Evolutionary conservation across 2,888 invertebrate species (phyloP).

Genomic region (Cordilura impudica): DNA sequence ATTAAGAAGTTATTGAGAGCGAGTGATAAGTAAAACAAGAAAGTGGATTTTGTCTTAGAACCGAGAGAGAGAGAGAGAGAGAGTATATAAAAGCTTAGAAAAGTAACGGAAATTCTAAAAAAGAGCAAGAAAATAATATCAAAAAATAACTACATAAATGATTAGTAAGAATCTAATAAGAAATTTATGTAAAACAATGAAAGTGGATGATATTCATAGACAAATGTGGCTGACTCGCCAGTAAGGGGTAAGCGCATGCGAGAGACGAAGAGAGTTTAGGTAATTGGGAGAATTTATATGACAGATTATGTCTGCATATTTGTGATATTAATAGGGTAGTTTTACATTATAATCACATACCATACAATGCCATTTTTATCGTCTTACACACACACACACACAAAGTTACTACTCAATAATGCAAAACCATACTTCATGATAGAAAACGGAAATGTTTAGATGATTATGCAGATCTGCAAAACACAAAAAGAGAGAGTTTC

Average conservation of each 20-base stretch:
- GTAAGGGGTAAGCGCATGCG: constrained; percentile 40
- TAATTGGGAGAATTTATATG: not conserved
- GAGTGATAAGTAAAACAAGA: not conserved
- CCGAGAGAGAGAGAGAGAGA: constrained; percentile 22
- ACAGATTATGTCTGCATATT: constrained; percentile 3
- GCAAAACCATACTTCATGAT: constrained; percentile 38
- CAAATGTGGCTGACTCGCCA: not conserved
- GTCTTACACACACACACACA: not conserved
- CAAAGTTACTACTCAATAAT: constrained; percentile 4
- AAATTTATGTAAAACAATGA: constrained; percentile 24
- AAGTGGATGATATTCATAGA: constrained; percentile 39
- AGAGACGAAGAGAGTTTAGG: constrained; percentile 2
- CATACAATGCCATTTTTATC: constrained; percentile 28
- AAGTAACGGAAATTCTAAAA: no score
- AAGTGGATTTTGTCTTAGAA: constrained; percentile 32
- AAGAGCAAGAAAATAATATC: no score
- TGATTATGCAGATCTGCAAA: constrained; percentile 42
- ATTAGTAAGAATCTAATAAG: not conserved
- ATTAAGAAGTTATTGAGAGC: not conserved
- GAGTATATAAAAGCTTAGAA: no score
- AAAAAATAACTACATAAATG: no score
- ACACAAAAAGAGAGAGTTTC: not conserved
- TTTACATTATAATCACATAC: constrained; percentile 1
- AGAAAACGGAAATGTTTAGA: constrained; percentile 42
- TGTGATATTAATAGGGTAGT: constrained; percentile 20